Base-by-base conservation (phyloP, 2,797 vertebrate genomes). In the Sebastes taczanowskii region DNA sequence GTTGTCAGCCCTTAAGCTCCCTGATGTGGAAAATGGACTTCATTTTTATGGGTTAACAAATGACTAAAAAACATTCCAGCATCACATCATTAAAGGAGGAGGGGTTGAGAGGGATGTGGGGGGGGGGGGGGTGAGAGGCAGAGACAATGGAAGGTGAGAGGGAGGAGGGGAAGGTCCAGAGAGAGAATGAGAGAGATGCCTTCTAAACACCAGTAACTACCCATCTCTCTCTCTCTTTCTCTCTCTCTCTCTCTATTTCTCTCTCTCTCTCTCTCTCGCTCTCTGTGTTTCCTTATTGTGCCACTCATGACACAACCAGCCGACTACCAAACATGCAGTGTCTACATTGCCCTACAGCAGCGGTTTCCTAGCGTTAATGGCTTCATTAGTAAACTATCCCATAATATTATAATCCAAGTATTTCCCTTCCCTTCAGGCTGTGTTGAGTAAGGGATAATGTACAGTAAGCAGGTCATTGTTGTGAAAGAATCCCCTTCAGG, bases 31-130 rank as follows among this genome's bases (percentile, higher is more conserved):
- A 66, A 66, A 66, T 66, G 63, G 35, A 66, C 34, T 66, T 46
- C 27, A 66, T 66, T 66, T 66, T 66, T 46, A 66, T 66, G 63
- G 63, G 23, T 27, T 46, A 38, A 66, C 38, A 27, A 65, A 65
- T 46, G 11, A 65, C 16, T 11, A 27, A 65, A 46, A 22, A 27
- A 46, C 88, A 89, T 88, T 86, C 82, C 59, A 82, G 86, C 82
- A 80, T 80, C 80, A 90, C 83, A 80, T 81, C 88, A 89, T 91
- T 91, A 89, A 92, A 91, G 90, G 88, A 86, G 80, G 89, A 80
- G 71, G 74, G 77, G 78, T 81, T 77, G 82, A 89, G 86, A 87
- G 84, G 69, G 77, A 78, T 60, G 13, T 46, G 58, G 27, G 52
- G 32, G 34, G 25, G 25, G 3, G 25, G 25, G 25, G 25, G 25